A percentile compares a stretch with the other conserved stretches of the same genome.
Conservation (phyloP, 35 echinoderm and acorn worm genomes). For the Apostichopus californicus region DNA sequence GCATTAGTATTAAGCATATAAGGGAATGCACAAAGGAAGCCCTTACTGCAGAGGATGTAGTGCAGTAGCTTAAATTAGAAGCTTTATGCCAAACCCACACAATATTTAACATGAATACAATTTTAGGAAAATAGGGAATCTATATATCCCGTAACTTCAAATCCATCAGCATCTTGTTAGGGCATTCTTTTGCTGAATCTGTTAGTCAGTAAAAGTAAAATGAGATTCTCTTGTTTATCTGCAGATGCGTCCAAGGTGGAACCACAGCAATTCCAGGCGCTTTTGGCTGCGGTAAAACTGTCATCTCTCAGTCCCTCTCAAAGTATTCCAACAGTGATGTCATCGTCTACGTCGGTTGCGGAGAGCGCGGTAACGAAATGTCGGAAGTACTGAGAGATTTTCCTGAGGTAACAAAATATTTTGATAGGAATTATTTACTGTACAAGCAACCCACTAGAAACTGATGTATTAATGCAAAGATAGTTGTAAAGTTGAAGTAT, state of each 20-base stretch:
- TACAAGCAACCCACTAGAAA: no score
- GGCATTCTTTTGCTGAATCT: neutral
- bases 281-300: constrained; percentile 96
- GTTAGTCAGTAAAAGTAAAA: neutral
- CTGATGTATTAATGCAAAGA: no score
- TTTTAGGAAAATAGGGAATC: neutral
- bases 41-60: no score
- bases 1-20: no score
- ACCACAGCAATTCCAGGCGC: constrained; percentile 98
- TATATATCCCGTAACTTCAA: neutral
- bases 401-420: constrained; percentile 71
- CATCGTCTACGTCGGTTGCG: constrained; percentile 98
- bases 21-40: no score
- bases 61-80: no score
- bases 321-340: constrained; percentile 99
- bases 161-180: neutral
- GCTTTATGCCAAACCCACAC: no score
- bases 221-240: neutral
- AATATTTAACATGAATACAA: no score
- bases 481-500: no score
- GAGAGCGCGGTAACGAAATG: constrained; percentile 99
- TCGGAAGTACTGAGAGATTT: constrained; percentile 99
- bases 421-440: no score
- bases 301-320: constrained; percentile 96
- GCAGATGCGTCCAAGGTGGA: constrained; percentile 97